These are phyloP conservation scores for Motacilla tschutschensis DNA, from an alignment of 2,113 vertebrate species.

Conservation along the genomic window DNA sequence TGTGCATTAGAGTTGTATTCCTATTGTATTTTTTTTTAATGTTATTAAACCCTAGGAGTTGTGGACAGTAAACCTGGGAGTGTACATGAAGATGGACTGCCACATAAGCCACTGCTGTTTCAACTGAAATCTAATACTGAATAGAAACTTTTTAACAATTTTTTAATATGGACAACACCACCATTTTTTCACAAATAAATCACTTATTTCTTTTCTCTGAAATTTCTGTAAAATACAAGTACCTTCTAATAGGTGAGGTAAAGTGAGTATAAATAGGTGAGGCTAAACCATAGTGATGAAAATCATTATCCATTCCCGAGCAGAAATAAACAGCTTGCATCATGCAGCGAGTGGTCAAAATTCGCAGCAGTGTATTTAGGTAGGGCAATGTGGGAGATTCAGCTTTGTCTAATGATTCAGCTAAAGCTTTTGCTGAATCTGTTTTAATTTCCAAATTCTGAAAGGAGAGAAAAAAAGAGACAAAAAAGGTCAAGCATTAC, in stretches of 20 bases:
- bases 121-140: neutral
- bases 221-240: neutral
- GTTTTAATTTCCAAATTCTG: conserved; percentile 86
- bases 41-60: neutral
- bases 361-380: conserved; percentile 90
- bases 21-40: neutral
- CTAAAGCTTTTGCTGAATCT: conserved; percentile 93
- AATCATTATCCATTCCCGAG: conserved; percentile 95
- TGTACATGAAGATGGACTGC: neutral
- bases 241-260: conserved; percentile 97
- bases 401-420: conserved; percentile 89
- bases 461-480: neutral
- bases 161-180: neutral
- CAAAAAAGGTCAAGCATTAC: neutral
- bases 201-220: neutral
- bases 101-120: neutral
- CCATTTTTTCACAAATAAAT: neutral
- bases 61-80: neutral
- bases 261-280: conserved; percentile 98
- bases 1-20: neutral
- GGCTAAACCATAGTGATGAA: conserved; percentile 95
- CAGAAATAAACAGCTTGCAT: conserved; percentile 99
- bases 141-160: neutral
- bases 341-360: conserved; percentile 96
- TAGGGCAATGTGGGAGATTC: conserved; percentile 81